Conservation (phyloP, 2,888 invertebrate genomes). For the Netelia melanura region DNA sequence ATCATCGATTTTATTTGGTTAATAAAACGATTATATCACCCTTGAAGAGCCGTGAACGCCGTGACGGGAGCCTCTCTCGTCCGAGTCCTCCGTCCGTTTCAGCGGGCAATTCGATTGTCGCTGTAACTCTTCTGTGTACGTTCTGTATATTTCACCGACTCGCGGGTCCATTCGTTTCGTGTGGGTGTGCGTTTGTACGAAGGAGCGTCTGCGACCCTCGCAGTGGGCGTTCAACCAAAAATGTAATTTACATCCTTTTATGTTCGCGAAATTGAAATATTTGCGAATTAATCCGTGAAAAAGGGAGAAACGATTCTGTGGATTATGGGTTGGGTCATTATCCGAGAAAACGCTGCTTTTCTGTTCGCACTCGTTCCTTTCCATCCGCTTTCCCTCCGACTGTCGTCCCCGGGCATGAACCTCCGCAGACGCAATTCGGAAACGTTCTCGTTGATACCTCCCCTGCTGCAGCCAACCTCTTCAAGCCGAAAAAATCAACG, state of each 20-base stretch:
- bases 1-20: conserved; percentile 84
- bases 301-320: conserved; percentile 62
- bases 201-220: conserved; percentile 59
- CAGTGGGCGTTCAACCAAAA: conserved; percentile 83
- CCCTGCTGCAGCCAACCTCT: neutral
- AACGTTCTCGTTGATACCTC: conserved; percentile 13
- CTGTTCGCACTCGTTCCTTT: conserved; percentile 36
- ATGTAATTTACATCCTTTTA: conserved; percentile 85
- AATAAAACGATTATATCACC: conserved; percentile 81
- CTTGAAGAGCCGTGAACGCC: conserved; percentile 48
- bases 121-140: conserved; percentile 71
- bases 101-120: conserved; percentile 66
- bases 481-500: conserved; percentile 10
- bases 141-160: conserved; percentile 49
- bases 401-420: conserved; percentile 13
- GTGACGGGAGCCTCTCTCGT: conserved; percentile 51
- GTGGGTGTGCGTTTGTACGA: conserved; percentile 31
- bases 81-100: conserved; percentile 51
- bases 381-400: neutral
- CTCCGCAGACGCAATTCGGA: conserved; percentile 29
- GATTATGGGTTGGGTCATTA: conserved; percentile 77
- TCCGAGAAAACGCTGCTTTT: conserved; percentile 34
- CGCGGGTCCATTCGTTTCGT: conserved; percentile 31
- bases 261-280: conserved; percentile 84
- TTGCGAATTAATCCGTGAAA: conserved; percentile 81